Evolutionary conservation across 2,113 vertebrate genomes (phyloP).

Genomic region (Rallus limicola): DNA sequence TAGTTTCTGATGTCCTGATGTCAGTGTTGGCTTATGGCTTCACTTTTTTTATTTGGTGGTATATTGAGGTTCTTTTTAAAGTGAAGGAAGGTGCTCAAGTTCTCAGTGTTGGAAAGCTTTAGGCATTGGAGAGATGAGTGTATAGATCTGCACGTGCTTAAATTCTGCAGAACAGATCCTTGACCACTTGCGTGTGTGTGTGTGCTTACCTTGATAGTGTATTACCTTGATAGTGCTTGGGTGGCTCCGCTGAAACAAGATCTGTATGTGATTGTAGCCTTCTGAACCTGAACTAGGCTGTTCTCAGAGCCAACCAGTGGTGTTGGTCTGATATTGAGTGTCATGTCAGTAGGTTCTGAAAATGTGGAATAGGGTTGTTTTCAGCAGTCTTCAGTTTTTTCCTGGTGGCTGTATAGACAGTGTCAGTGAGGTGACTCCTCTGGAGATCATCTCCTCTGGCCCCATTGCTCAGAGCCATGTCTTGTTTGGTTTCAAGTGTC

Average conservation of each 20-base stretch:
- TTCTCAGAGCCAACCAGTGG: background rate
- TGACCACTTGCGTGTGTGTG: background rate
- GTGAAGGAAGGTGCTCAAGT: background rate
- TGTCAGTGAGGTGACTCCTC: background rate
- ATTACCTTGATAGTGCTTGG: background rate
- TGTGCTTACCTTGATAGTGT: no score
- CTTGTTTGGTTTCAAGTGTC: rapidly evolving
- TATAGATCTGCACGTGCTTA: background rate
- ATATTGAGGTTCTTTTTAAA: background rate
- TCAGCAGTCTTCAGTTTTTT: background rate
- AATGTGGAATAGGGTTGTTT: background rate
- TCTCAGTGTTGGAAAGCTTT: background rate
- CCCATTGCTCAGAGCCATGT: background rate
- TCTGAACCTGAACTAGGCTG: background rate
- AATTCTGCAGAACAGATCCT: background rate
- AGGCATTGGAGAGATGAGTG: background rate
- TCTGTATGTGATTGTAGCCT: background rate
- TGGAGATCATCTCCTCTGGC: background rate
- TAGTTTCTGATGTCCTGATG: background rate
- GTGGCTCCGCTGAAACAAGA: background rate
- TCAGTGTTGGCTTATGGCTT: background rate
- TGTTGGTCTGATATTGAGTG: background rate
- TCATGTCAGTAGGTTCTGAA: background rate
- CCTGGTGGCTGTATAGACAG: background rate
- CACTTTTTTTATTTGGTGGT: rapidly evolving